A percentile compares a stretch with the other conserved stretches of the same genome.
phyloP scores from a whole-genome alignment of 1,140 invertebrate species.

The Chironomus tepperi region DNA sequence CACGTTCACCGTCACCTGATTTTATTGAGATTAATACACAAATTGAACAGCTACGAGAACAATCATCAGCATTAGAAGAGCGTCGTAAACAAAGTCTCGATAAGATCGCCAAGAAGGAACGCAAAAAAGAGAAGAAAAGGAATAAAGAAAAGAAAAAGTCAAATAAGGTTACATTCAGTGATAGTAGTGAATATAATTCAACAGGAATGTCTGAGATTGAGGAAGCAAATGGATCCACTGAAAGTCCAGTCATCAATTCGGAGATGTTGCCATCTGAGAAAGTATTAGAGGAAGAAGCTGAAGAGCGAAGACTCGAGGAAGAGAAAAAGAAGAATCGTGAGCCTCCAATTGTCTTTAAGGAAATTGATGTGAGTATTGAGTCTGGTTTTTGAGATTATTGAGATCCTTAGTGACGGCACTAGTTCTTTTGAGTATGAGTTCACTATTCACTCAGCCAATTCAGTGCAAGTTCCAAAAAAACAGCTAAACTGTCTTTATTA shows the following conservation, averaged over 20 bases:
- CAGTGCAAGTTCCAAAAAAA: too few relatives aligned
- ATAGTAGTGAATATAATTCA: conserved; percentile 30
- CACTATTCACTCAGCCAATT: not conserved
- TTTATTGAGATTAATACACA: conserved; percentile 59
- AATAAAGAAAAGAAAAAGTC: conserved; percentile 49
- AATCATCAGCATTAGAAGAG: conserved; percentile 57
- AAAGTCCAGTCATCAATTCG: not conserved
- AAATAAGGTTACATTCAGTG: conserved; percentile 30
- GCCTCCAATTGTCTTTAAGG: conserved; percentile 75
- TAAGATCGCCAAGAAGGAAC: conserved; percentile 61
- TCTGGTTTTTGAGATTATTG: too few relatives aligned
- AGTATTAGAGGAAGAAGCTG: conserved; percentile 52
- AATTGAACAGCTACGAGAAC: conserved; percentile 59
- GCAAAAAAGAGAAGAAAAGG: conserved; percentile 61
- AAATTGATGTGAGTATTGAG: conserved; percentile 55
- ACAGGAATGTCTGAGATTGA: conserved; percentile 30
- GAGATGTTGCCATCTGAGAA: conserved; percentile 41
- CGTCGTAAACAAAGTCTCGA: conserved; percentile 59
- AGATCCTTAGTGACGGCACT: too few relatives aligned
- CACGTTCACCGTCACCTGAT: conserved; percentile 47
- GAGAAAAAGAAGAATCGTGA: conserved; percentile 64
- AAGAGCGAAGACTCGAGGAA: conserved; percentile 55
- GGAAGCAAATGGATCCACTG: conserved; percentile 35
- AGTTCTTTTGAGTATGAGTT: not conserved
- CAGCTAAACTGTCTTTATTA: too few relatives aligned